These are phyloP conservation scores for Clistopyga incitator DNA, from an alignment of 2,888 invertebrate genomes.

Conservation along the genomic window DNA sequence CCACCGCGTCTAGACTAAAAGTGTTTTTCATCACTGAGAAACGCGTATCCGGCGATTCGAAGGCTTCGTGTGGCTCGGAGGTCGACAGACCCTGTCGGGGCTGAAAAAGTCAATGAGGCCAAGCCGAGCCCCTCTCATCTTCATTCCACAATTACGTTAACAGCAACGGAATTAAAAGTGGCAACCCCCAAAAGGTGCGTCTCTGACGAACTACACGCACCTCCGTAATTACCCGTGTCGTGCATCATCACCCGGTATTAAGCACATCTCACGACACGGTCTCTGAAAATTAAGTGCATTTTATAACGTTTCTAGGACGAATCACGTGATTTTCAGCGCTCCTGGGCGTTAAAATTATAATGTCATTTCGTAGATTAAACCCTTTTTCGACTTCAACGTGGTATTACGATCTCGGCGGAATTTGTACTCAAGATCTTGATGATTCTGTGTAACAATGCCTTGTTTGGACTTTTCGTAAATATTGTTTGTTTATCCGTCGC, in stretches of 20 bases:
- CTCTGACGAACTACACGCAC: constrained; percentile 61
- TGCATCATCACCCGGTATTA: background rate
- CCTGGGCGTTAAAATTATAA: too few relatives aligned
- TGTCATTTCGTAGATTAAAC: too few relatives aligned
- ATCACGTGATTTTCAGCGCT: too few relatives aligned
- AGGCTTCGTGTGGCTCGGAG: background rate
- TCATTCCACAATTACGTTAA: constrained; percentile 69
- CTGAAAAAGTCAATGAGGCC: constrained; percentile 36
- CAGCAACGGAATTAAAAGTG: constrained; percentile 71
- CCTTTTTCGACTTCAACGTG: too few relatives aligned
- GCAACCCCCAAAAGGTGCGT: constrained; percentile 69
- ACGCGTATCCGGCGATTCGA: constrained; percentile 1
- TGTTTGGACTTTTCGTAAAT: too few relatives aligned
- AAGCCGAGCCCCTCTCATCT: constrained; percentile 39
- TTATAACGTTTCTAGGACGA: background rate
- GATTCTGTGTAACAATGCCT: too few relatives aligned
- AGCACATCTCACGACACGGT: background rate
- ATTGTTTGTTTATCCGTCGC: too few relatives aligned
- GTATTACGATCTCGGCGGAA: too few relatives aligned
- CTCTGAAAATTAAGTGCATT: background rate
- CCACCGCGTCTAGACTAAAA: constrained; percentile 35
- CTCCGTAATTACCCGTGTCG: constrained; percentile 30
- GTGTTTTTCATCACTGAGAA: constrained; percentile 11
- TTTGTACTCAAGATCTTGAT: too few relatives aligned
- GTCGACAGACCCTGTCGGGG: background rate